These are phyloP conservation scores for Actinostola sp. DNA, from an alignment of 92 coral and sea anemone genomes.

Conservation along the genomic window DNA sequence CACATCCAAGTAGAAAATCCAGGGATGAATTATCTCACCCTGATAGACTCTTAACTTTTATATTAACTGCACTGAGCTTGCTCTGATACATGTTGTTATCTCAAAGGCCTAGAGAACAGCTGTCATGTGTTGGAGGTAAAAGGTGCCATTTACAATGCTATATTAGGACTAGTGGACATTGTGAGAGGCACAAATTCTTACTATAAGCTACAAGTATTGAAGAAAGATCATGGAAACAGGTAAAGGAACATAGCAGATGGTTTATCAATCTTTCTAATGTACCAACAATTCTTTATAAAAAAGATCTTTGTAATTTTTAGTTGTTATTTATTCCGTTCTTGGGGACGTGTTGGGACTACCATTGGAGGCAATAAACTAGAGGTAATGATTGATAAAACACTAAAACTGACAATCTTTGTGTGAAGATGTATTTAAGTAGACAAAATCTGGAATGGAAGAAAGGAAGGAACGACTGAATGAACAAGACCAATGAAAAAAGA, in stretches of 20 bases:
- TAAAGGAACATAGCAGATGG: neutral
- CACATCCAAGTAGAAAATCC: too few species aligned
- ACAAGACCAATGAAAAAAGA: too few species aligned
- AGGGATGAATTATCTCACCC: too few species aligned
- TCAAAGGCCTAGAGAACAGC: slow-evolving; percentile 79
- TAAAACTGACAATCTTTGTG: too few species aligned
- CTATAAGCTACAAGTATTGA: slow-evolving; percentile 90
- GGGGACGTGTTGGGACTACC: slow-evolving; percentile 98
- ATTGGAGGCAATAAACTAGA: slow-evolving; percentile 94
- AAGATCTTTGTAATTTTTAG: slow-evolving; percentile 22
- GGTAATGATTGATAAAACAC: too few species aligned
- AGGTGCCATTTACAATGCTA: slow-evolving; percentile 86
- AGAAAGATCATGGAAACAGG: slow-evolving; percentile 62
- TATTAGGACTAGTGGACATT: slow-evolving; percentile 90
- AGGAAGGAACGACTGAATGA: too few species aligned
- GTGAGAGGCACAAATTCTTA: slow-evolving; percentile 96
- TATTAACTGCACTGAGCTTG: neutral
- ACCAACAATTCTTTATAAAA: neutral
- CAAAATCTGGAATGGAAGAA: too few species aligned
- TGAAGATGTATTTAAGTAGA: too few species aligned
- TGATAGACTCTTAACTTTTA: too few species aligned
- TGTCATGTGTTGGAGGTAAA: slow-evolving; percentile 88
- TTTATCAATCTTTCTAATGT: too few species aligned
- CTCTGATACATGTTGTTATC: too few species aligned
- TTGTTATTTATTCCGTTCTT: slow-evolving; percentile 87